phyloP scores from a whole-genome alignment of 2,888 invertebrate species.

The Coecobrya sp. region DNA sequence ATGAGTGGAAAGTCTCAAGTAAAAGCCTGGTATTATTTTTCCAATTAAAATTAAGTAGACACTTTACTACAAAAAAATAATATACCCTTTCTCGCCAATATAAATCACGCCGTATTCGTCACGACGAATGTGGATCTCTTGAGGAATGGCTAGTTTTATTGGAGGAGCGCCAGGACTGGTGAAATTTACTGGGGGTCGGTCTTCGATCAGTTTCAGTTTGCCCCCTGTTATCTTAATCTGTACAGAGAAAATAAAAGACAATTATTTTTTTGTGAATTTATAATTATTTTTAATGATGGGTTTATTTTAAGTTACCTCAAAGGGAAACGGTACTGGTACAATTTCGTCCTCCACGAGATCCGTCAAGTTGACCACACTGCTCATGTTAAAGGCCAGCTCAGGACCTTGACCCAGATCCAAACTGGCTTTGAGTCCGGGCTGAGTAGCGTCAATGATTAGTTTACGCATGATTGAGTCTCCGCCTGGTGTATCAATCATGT shows the following conservation, averaged over 20 bases:
- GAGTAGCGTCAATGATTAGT: slow-evolving; percentile 87
- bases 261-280: slow-evolving; percentile 31
- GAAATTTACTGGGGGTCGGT: slow-evolving; percentile 93
- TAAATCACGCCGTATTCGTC: slow-evolving; percentile 92
- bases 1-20: no score
- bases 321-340: slow-evolving; percentile 93
- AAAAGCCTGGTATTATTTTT: neutral
- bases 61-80: no score
- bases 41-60: no score
- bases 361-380: slow-evolving; percentile 93
- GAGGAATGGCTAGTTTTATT: slow-evolving; percentile 92
- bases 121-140: slow-evolving; percentile 91
- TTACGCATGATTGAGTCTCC: slow-evolving; percentile 82
- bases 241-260: slow-evolving; percentile 26
- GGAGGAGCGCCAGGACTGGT: slow-evolving; percentile 95
- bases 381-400: slow-evolving; percentile 91
- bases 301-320: no score
- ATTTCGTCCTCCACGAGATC: slow-evolving; percentile 97
- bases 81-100: slow-evolving; percentile 88
- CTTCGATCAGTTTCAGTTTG: slow-evolving; percentile 93
- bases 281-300: no score
- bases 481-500: slow-evolving; percentile 85
- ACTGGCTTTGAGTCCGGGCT: slow-evolving; percentile 84
- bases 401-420: slow-evolving; percentile 82
- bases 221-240: slow-evolving; percentile 91